phyloP scores from a whole-genome alignment of 2,888 invertebrate genomes.

The Coelopa pilipes region DNA sequence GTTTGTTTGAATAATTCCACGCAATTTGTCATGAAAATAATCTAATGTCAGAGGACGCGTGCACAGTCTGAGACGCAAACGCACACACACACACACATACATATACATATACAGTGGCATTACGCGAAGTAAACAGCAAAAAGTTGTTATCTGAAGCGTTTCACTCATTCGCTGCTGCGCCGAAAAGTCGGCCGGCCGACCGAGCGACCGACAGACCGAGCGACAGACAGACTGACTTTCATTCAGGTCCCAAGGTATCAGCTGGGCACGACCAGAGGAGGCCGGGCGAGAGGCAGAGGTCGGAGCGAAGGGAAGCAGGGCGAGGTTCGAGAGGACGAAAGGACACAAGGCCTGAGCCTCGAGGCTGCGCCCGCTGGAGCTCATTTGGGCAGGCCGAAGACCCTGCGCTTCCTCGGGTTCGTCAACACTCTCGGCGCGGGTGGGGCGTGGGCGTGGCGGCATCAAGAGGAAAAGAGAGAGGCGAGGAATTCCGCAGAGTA shows the following conservation, averaged over 20 bases:
- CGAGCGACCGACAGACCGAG: background rate
- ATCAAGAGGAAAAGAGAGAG: slow-evolving; percentile 11
- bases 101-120: background rate
- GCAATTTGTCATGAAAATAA: slow-evolving; percentile 53
- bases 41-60: slow-evolving; percentile 51
- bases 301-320: slow-evolving; percentile 33
- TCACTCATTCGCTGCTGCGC: slow-evolving; percentile 40
- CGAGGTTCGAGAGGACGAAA: slow-evolving; percentile 39
- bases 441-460: slow-evolving; percentile 7
- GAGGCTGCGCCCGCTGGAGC: background rate
- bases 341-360: slow-evolving; percentile 5
- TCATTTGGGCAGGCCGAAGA: slow-evolving; percentile 37
- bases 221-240: too few relatives aligned
- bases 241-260: background rate
- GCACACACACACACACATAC: slow-evolving; percentile 28
- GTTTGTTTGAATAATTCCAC: slow-evolving; percentile 47
- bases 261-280: slow-evolving; percentile 17
- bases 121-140: slow-evolving; percentile 17
- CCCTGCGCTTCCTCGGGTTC: slow-evolving; percentile 34
- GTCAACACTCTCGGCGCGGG: slow-evolving; percentile 14
- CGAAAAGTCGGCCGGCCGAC: slow-evolving; percentile 32
- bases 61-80: slow-evolving; percentile 31
- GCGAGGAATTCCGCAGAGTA: slow-evolving; percentile 39
- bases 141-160: slow-evolving; percentile 44
- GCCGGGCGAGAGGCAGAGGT: background rate